phyloP scores from a whole-genome alignment of 2,113 vertebrate species.

The Pogona vitticeps region DNA sequence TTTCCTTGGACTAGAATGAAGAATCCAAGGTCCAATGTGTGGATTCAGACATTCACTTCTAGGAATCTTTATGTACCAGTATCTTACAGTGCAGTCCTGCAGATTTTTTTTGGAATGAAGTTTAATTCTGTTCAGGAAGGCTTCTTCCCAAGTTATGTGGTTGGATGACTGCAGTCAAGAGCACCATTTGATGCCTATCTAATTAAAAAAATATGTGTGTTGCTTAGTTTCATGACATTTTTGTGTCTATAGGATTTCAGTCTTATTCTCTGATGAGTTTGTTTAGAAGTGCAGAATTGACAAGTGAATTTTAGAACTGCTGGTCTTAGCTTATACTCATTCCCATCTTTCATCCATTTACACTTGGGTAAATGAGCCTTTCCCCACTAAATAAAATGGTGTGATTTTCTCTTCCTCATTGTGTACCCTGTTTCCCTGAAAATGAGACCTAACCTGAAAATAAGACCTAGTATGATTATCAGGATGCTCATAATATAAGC shows the following conservation, averaged over 20 bases:
- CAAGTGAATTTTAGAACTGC: background rate
- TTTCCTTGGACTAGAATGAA: constrained; percentile 29
- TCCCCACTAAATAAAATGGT: constrained; percentile 30
- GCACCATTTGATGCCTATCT: no score
- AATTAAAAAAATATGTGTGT: no score
- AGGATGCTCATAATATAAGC: no score
- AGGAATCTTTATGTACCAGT: background rate
- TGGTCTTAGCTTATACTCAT: background rate
- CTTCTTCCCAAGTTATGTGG: background rate
- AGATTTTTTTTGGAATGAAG: background rate
- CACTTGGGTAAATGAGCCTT: background rate
- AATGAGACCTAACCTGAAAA: no score
- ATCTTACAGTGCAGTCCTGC: background rate
- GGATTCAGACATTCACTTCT: constrained; percentile 12
- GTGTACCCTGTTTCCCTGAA: no score
- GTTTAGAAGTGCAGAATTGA: background rate
- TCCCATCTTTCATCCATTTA: constrained; percentile 44
- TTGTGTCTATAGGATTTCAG: background rate
- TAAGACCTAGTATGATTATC: no score
- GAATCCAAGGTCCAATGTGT: constrained; percentile 10
- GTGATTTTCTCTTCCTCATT: background rate
- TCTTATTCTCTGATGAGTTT: background rate
- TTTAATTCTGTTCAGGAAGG: background rate
- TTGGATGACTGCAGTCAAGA: no score
- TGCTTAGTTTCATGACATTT: no score